Conservation (phyloP, 2,888 invertebrate species). For the Criorhina ranunculi region DNA sequence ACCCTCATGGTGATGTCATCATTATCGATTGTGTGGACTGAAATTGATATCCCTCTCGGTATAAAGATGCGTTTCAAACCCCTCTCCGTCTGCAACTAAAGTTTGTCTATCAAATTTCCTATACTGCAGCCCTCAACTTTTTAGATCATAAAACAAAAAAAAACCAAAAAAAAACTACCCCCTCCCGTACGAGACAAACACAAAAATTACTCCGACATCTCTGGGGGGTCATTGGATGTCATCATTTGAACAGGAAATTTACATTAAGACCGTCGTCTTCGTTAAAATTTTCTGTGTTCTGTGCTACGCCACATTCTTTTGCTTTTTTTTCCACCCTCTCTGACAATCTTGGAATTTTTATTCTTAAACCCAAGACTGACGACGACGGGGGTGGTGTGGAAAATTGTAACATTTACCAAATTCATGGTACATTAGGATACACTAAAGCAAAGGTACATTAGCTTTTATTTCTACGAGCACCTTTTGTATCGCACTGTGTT, state of each 20-base stretch:
- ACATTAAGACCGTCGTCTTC: conserved; percentile 64
- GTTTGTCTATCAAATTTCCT: conserved; percentile 16
- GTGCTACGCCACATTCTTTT: background rate
- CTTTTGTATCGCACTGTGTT: too few relatives aligned
- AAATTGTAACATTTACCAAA: conserved; percentile 69
- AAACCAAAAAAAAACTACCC: conserved; percentile 32
- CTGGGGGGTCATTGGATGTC: conserved; percentile 70
- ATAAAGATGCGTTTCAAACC: conserved; percentile 6
- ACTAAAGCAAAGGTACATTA: conserved; percentile 68
- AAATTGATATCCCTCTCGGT: conserved; percentile 23
- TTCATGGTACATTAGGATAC: conserved; percentile 69
- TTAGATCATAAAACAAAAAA: conserved; percentile 35
- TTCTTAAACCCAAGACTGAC: conserved; percentile 7
- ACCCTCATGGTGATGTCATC: conserved; percentile 34
- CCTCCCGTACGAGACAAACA: conserved; percentile 22
- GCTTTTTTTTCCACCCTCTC: background rate
- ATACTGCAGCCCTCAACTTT: conserved; percentile 21
- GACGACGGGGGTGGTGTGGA: conserved; percentile 16
- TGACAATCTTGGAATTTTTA: conserved; percentile 50
- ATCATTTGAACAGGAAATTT: conserved; percentile 74
- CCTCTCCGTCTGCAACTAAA: background rate
- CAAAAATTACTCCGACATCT: conserved; percentile 63
- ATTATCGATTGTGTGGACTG: conserved; percentile 33
- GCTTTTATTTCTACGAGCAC: conserved; percentile 62
- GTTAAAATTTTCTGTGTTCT: conserved; percentile 32